These are phyloP conservation scores for Drosophila burlai DNA, from an alignment of 1,140 invertebrate species.

Conservation along the genomic window DNA sequence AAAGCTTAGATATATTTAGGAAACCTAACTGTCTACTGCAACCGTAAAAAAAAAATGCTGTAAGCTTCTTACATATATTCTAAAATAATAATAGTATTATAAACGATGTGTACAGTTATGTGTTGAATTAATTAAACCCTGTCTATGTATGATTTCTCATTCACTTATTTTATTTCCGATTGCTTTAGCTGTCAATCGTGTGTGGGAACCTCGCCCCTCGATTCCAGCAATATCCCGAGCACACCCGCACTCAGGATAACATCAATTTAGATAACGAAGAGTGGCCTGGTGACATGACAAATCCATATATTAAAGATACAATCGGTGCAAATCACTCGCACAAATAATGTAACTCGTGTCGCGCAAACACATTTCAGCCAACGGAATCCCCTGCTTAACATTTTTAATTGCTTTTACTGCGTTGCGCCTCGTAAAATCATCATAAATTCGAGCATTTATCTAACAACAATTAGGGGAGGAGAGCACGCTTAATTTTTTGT, in stretches of 20 bases:
- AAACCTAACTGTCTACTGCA: no score
- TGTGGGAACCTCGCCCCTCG: neutral
- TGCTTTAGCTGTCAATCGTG: neutral
- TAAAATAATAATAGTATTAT: neutral
- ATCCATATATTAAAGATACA: neutral
- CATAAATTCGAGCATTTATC: slow-evolving; percentile 16
- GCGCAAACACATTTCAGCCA: neutral
- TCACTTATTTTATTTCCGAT: neutral
- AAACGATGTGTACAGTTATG: neutral
- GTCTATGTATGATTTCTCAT: neutral
- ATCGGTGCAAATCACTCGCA: neutral
- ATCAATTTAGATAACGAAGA: slow-evolving; percentile 10
- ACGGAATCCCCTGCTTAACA: slow-evolving; percentile 12
- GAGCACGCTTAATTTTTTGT: neutral
- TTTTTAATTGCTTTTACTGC: neutral
- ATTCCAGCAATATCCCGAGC: neutral
- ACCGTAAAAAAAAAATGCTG: neutral
- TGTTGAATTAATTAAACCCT: neutral
- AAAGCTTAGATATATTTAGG: neutral
- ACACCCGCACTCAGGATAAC: neutral
- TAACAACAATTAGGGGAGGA: slow-evolving; percentile 3
- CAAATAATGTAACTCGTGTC: slow-evolving; percentile 2
- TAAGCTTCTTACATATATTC: neutral
- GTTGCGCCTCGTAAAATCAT: slow-evolving; percentile 1
- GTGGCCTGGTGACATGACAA: slow-evolving; percentile 6